A percentile compares a stretch with the other conserved stretches of the same genome.
Evolutionary conservation across 2,888 invertebrate genomes (phyloP).

Genomic region (Tryphoninae sp.): DNA sequence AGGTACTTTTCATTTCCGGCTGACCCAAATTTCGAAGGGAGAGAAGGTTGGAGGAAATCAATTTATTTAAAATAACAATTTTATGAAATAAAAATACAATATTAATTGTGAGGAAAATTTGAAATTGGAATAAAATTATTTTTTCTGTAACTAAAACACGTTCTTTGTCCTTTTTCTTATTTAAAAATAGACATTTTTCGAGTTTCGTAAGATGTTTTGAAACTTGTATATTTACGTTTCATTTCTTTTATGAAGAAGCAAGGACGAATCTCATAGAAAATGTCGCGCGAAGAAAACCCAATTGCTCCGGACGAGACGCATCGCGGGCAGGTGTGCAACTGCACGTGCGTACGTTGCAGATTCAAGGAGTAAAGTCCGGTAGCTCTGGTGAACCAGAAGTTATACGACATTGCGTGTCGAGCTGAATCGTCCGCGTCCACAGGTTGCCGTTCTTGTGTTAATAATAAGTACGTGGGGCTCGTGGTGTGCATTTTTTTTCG

Average conservation of each 20-base stretch:
- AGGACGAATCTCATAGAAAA: neutral
- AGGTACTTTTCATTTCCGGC: too few species aligned
- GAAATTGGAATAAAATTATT: too few species aligned
- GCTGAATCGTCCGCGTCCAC: slow-evolving; percentile 33
- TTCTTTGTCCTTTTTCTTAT: neutral
- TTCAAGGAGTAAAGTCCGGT: slow-evolving; percentile 32
- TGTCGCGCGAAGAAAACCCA: neutral
- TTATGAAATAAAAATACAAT: too few species aligned
- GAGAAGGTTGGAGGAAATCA: too few species aligned
- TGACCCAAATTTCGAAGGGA: too few species aligned
- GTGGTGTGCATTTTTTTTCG: neutral
- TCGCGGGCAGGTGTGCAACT: too few species aligned
- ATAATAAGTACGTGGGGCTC: too few species aligned
- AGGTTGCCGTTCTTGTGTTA: slow-evolving; percentile 19
- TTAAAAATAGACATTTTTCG: neutral
- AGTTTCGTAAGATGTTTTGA: neutral
- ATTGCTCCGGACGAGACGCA: too few species aligned
- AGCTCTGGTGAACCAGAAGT: slow-evolving; percentile 35
- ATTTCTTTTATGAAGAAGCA: neutral
- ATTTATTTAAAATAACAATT: too few species aligned
- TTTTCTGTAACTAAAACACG: neutral
- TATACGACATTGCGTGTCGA: slow-evolving; percentile 48
- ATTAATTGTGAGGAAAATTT: too few species aligned
- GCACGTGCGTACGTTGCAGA: slow-evolving; percentile 5
- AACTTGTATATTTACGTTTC: neutral